phyloP scores from a whole-genome alignment of 53 echinoderm and acorn worm species.

The Arbacia lixula region DNA sequence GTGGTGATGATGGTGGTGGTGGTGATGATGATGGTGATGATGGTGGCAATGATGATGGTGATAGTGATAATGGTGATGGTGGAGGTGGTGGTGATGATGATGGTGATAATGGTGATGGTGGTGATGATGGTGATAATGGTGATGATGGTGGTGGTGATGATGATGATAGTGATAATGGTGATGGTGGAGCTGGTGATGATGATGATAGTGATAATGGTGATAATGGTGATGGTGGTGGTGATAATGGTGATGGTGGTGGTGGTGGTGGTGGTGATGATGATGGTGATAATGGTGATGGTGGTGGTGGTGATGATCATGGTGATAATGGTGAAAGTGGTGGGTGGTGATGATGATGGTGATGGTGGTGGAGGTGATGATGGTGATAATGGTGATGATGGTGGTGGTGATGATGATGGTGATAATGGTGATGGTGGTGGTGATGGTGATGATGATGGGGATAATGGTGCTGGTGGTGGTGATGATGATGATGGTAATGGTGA shows the following conservation, averaged over 20 bases:
- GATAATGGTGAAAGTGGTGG: not conserved
- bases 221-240: not conserved
- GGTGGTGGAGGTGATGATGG: too few species aligned
- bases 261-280: not conserved
- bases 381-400: not conserved
- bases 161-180: too few species aligned
- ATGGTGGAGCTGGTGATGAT: too few species aligned
- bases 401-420: not conserved
- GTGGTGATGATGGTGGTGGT: not conserved
- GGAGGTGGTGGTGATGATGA: slow-evolving; percentile 3
- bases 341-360: not conserved
- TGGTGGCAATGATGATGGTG: not conserved
- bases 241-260: not conserved
- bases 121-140: not conserved
- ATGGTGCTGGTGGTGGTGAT: too few species aligned
- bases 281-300: not conserved
- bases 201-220: too few species aligned
- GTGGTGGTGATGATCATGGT: too few species aligned
- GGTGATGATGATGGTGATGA: not conserved
- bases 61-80: slow-evolving; percentile 9
- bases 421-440: not conserved
- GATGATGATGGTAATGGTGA: too few species aligned
- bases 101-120: slow-evolving; percentile 2
- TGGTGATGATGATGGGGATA: too few species aligned
- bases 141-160: not conserved